A percentile compares a stretch with the other conserved stretches of the same genome.
Conservation (phyloP, 1,140 invertebrate species). For the Dicyema japonicum region DNA sequence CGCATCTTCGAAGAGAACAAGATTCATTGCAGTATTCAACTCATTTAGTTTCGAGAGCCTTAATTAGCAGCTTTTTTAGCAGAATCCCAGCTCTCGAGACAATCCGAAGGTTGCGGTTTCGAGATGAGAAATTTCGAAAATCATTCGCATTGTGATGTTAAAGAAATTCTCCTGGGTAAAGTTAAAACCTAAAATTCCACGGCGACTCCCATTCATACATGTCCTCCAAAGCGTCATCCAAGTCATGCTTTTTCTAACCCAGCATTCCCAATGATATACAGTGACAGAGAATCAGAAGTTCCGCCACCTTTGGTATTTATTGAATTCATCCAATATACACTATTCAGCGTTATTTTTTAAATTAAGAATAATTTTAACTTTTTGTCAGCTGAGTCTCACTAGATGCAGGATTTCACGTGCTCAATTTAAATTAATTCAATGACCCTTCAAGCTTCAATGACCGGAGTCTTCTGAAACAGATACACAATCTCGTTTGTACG, state of each 20-base stretch:
- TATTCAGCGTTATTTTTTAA: too few species aligned
- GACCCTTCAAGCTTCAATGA: too few species aligned
- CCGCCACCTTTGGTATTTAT: too few species aligned
- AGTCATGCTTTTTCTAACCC: constrained; percentile 78
- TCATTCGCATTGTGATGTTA: constrained; percentile 58
- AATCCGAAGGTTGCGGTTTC: constrained; percentile 70
- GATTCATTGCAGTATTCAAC: constrained; percentile 67
- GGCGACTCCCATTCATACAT: constrained; percentile 52
- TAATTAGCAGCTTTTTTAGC: constrained; percentile 43
- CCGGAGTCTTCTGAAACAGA: too few species aligned
- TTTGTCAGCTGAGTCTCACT: too few species aligned
- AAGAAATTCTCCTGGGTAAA: constrained; percentile 58
- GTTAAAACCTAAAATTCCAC: constrained; percentile 50
- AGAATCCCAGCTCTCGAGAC: constrained; percentile 52
- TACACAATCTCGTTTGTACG: too few species aligned
- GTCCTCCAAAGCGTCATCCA: constrained; percentile 64
- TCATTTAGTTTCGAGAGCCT: constrained; percentile 64
- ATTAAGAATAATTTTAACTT: too few species aligned
- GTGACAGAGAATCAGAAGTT: constrained; percentile 64
- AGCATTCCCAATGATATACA: constrained; percentile 66
- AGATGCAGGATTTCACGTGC: too few species aligned
- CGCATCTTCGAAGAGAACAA: constrained; percentile 78
- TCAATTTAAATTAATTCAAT: too few species aligned
- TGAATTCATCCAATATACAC: too few species aligned
- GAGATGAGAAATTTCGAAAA: constrained; percentile 80